These are phyloP conservation scores for Corvus moneduloides DNA, from an alignment of 2,113 vertebrate species.

Conservation along the genomic window DNA sequence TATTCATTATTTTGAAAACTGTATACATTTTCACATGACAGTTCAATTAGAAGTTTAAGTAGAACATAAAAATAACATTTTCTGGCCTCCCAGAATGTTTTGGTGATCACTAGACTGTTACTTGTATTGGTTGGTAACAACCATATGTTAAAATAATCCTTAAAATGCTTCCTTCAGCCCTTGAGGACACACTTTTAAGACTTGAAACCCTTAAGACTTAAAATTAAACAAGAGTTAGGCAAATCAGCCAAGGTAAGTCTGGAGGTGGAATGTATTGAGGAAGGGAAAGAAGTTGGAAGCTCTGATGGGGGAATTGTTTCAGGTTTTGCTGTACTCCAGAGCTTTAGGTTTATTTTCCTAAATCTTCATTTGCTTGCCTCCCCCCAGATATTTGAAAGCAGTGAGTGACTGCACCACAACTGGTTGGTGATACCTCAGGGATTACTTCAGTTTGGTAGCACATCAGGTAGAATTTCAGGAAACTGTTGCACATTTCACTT, in stretches of 20 bases:
- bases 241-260: background rate
- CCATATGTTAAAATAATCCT: background rate
- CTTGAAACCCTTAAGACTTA: background rate
- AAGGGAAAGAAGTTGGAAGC: background rate
- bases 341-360: background rate
- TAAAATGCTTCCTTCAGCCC: background rate
- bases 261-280: background rate
- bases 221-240: background rate
- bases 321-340: background rate
- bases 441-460: background rate
- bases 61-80: background rate
- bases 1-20: background rate
- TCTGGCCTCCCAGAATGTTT: background rate
- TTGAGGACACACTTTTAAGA: background rate
- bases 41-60: background rate
- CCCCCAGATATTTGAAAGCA: background rate
- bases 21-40: background rate
- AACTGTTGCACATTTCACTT: background rate
- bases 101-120: background rate
- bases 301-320: background rate
- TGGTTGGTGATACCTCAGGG: background rate
- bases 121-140: background rate
- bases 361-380: background rate
- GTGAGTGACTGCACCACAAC: background rate
- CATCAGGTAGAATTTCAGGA: background rate